Base-by-base conservation (phyloP, 1,140 invertebrate genomes). In the Globodera ellingtonae region DNA sequence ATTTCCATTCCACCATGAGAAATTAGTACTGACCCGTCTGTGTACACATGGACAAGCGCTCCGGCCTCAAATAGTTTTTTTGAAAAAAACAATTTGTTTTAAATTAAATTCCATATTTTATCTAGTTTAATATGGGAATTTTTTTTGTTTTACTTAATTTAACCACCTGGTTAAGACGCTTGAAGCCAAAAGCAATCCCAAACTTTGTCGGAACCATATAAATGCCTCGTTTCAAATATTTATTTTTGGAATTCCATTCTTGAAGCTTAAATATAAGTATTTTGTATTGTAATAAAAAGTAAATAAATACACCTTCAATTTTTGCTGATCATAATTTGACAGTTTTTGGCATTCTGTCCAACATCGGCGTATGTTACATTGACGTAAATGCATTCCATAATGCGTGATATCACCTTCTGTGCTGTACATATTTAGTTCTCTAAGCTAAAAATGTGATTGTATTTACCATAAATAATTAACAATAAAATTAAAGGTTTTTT, bases 1-100 rank as follows among this genome's bases (percentile, higher is more conserved):
- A 98, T 98, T 92, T 98, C 96, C 21, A 93, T 94, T 21, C 95
- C 96, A 66, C 94, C 94, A 89, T 97, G 95, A 47, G 93, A 93
- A n/a, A 98, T 86, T 4, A 98, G 91, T 6, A 98, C 94, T 0
- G 95, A 95, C 1, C 96, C 96, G 91, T 98, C 96, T 0, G 90
- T 91, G 87, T 98, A 98, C 35, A 98, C 92, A 35, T 95, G 92
- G n/a, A 98, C 91, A 24, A 98, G 90, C 6, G 95, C 94, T 52
- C 94, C 95, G 24, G 92, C 90, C 88, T 90, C 3, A 70, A 35
- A 2, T 6, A 18, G 10, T 35, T 18, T 10, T 52, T 59, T 56
- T 18, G 3, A 35, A 35, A 35, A 35, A 35, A 50, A 15, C 0
- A 35, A 24, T 46, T 70, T 10, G 24, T 24, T 70, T 10, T 15